These are phyloP conservation scores for Enteromius treurensis DNA, from an alignment of 2,797 vertebrate genomes.

Conservation along the genomic window DNA sequence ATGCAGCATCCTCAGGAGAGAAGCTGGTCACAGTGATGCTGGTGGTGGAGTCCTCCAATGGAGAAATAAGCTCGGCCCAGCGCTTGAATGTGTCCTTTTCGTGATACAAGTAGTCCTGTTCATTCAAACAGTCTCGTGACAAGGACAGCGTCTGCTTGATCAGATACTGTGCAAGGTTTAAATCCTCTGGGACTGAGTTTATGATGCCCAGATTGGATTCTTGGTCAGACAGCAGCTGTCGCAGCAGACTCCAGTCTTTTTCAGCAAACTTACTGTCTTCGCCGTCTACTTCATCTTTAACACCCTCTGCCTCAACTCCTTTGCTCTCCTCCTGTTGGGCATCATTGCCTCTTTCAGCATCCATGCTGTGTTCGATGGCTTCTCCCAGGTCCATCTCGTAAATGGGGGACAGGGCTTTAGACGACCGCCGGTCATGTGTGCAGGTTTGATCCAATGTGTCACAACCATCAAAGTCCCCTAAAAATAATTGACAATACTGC, in stretches of 20 bases:
- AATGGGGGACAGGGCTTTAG: slow-evolving; percentile 98
- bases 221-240: slow-evolving; percentile 92
- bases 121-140: slow-evolving; percentile 88
- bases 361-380: slow-evolving; percentile 86
- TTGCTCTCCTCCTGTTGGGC: slow-evolving; percentile 76
- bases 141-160: slow-evolving; percentile 97
- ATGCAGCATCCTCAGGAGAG: slow-evolving; percentile 94
- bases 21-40: slow-evolving; percentile 96
- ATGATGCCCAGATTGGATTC: slow-evolving; percentile 89
- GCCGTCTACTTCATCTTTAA: slow-evolving; percentile 72
- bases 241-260: slow-evolving; percentile 93
- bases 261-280: slow-evolving; percentile 88
- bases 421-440: slow-evolving; percentile 91
- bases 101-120: slow-evolving; percentile 84
- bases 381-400: slow-evolving; percentile 94
- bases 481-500: slow-evolving; percentile 99
- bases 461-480: slow-evolving; percentile 98
- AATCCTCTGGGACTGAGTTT: slow-evolving; percentile 95
- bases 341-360: slow-evolving; percentile 80
- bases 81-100: slow-evolving; percentile 88
- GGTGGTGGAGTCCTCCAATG: slow-evolving; percentile 91
- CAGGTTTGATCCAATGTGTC: slow-evolving; percentile 96
- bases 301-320: slow-evolving; percentile 73
- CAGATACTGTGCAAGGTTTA: slow-evolving; percentile 97
- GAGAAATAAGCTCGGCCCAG: slow-evolving; percentile 96